Evolutionary conservation across 2,797 vertebrate species (phyloP).

Genomic region (Loris lydekkerianus): DNA sequence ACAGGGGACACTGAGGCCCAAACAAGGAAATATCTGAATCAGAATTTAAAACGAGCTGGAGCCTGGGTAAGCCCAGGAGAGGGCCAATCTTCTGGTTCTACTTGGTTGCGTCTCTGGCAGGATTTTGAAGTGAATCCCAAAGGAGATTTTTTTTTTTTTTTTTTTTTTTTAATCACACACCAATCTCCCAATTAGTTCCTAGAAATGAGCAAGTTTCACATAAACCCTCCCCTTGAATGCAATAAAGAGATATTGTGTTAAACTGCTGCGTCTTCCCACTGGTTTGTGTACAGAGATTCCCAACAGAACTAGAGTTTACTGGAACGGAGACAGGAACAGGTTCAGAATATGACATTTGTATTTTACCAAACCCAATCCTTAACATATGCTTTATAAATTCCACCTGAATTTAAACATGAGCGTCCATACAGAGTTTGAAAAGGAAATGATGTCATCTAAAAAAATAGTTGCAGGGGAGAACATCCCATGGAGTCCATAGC

Average conservation of each 20-base stretch:
- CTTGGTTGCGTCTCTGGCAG: slow-evolving; percentile 54
- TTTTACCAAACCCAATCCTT: not conserved
- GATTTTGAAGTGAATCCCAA: slow-evolving; percentile 49
- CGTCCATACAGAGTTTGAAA: not conserved
- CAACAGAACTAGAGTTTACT: not conserved
- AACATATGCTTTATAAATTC: not conserved
- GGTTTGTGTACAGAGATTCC: not conserved
- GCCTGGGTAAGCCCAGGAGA: not conserved
- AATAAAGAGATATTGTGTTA: not conserved
- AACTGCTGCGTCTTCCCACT: not conserved
- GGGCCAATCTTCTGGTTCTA: slow-evolving; percentile 4
- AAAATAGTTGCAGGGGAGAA: not conserved
- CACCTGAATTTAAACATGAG: slow-evolving; percentile 20
- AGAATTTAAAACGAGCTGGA: not conserved
- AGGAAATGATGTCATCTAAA: slow-evolving; percentile 58
- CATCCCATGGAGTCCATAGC: not conserved
- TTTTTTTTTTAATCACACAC: not conserved
- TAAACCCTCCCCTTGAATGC: not conserved
- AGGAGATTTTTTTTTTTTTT: not conserved
- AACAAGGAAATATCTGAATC: not conserved
- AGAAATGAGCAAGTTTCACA: slow-evolving; percentile 62
- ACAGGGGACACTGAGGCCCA: not conserved
- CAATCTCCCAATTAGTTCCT: slow-evolving; percentile 31
- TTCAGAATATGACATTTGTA: not conserved
- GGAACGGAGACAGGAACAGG: not conserved